Percentiles rank a stretch among this genome's conserved stretches.
These are phyloP conservation scores for Oenanthe oenanthe DNA, from an alignment of 2,113 vertebrate genomes.

Conservation along the genomic window DNA sequence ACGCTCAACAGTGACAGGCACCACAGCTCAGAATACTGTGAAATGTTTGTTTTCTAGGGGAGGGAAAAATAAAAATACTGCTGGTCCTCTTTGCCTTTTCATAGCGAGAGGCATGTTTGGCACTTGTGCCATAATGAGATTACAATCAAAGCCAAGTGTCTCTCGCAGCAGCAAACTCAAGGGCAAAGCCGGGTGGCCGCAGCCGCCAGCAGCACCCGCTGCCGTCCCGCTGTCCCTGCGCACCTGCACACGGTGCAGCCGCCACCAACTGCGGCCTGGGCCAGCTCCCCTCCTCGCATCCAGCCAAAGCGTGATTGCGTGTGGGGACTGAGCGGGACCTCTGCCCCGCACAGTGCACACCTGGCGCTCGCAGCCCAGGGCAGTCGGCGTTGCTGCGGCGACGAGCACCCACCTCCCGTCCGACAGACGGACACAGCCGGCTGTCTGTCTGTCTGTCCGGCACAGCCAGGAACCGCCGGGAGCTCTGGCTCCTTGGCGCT, in stretches of 20 bases:
- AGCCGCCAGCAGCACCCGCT: background rate
- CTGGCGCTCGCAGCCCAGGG: accelerated
- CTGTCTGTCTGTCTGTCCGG: background rate
- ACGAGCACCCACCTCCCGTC: background rate
- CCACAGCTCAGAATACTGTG: background rate
- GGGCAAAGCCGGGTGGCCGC: background rate
- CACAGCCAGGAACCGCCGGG: background rate
- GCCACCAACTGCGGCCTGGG: accelerated
- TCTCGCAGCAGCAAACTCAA: constrained; percentile 34
- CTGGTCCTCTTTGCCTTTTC: constrained; percentile 47
- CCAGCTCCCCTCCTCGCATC: background rate
- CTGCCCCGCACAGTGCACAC: background rate
- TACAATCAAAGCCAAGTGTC: constrained; percentile 28
- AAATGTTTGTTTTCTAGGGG: background rate
- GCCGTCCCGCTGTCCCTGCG: background rate
- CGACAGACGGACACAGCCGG: background rate
- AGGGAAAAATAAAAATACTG: background rate
- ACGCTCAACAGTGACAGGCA: background rate
- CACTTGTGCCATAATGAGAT: constrained; percentile 48
- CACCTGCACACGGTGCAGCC: accelerated
- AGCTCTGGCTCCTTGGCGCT: accelerated
- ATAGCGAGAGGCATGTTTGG: constrained; percentile 10
- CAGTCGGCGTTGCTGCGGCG: background rate
- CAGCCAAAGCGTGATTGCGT: background rate
- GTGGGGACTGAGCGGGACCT: background rate